Evolutionary conservation across 1,140 invertebrate genomes (phyloP).

Genomic region (Delia radicum): DNA sequence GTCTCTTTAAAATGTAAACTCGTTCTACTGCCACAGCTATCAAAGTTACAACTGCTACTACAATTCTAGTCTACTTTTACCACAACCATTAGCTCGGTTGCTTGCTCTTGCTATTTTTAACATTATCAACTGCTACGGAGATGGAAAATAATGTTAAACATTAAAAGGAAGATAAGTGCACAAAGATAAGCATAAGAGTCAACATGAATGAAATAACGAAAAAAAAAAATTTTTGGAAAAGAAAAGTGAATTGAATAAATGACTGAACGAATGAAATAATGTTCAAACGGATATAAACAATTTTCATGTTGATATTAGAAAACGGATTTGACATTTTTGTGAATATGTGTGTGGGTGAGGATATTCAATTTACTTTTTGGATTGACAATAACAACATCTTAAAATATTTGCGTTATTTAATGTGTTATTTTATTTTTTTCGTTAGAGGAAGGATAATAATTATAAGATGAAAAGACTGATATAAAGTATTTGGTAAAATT

Average conservation of each 20-base stretch:
- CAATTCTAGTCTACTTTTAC: not conserved
- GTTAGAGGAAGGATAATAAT: not conserved
- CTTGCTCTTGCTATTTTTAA: not conserved
- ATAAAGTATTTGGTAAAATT: not conserved
- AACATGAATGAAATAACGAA: conserved; percentile 4
- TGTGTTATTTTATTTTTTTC: not conserved
- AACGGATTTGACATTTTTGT: conserved; percentile 23
- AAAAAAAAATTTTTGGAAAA: not conserved
- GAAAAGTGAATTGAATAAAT: not conserved
- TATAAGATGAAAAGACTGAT: conserved; percentile 1
- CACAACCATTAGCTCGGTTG: conserved; percentile 17
- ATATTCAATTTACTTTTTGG: conserved; percentile 14
- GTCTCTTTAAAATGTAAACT: not conserved
- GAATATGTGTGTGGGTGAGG: too few relatives aligned
- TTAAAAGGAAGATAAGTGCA: conserved; percentile 18
- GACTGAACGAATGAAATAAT: conserved; percentile 7
- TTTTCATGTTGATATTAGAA: conserved; percentile 24
- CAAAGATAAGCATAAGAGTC: conserved; percentile 16
- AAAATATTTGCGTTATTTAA: not conserved
- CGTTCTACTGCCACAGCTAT: not conserved
- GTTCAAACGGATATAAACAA: conserved; percentile 18
- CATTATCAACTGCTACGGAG: not conserved
- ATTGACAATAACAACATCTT: conserved; percentile 20
- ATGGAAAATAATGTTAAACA: conserved; percentile 15
- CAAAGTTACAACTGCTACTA: not conserved